phyloP scores from a whole-genome alignment of 2,888 invertebrate genomes.

The Ichneumon xanthorius region DNA sequence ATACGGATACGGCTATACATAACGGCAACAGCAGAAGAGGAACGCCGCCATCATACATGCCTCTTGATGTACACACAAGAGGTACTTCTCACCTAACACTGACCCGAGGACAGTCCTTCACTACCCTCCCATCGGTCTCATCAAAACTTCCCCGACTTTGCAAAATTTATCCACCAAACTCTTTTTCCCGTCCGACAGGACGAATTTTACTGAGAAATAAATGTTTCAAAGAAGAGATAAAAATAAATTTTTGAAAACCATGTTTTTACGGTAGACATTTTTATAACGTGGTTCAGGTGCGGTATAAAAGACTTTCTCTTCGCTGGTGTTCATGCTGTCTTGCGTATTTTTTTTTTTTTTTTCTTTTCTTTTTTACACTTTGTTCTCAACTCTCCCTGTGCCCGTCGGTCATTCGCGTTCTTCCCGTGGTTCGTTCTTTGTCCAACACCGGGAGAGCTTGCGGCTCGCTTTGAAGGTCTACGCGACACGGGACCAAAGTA shows the following conservation, averaged over 20 bases:
- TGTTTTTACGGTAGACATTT: constrained; percentile 16
- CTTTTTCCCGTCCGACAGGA: not conserved
- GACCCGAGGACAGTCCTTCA: constrained; percentile 15
- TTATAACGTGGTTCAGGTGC: constrained; percentile 58
- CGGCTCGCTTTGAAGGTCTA: constrained; percentile 60
- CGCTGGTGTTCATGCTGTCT: not conserved
- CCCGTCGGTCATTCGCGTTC: constrained; percentile 39
- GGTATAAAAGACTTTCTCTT: constrained; percentile 38
- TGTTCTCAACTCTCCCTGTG: constrained; percentile 36
- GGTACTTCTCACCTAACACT: constrained; percentile 1
- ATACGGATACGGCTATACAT: not conserved
- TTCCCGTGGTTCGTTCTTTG: constrained; percentile 37
- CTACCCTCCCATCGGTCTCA: not conserved
- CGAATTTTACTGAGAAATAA: constrained; percentile 25
- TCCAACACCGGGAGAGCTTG: constrained; percentile 40
- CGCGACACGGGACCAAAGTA: constrained; percentile 55
- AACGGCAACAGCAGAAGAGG: not conserved
- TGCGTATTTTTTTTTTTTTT: not conserved
- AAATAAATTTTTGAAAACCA: not conserved
- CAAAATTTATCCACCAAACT: constrained; percentile 37
- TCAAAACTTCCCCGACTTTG: constrained; percentile 27
- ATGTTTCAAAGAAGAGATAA: constrained; percentile 1
- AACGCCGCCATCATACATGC: not conserved
- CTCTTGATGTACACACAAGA: not conserved
- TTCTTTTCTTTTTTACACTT: not conserved